phyloP scores from a whole-genome alignment of 2,797 vertebrate genomes.

The Anisognathus igniventris region DNA sequence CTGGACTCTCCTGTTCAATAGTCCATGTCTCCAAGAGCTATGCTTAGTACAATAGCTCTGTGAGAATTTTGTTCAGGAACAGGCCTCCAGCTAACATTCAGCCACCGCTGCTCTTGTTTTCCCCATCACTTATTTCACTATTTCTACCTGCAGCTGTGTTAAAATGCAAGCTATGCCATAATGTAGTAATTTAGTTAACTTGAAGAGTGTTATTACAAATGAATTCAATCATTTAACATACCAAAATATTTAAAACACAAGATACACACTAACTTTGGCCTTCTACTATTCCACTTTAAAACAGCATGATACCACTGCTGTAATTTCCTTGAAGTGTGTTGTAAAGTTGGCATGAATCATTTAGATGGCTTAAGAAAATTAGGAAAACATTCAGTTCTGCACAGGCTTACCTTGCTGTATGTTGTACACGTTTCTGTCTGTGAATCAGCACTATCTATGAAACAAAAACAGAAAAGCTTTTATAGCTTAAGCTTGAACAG shows the following conservation, averaged over 20 bases:
- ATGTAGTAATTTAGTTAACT: neutral
- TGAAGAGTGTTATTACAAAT: neutral
- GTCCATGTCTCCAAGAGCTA: neutral
- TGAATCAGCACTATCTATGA: conserved; percentile 80
- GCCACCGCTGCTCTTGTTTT: neutral
- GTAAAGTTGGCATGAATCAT: neutral
- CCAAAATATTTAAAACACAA: neutral
- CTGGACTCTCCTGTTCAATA: neutral
- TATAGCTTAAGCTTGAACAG: neutral
- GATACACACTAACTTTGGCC: neutral
- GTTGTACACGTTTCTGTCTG: conserved; percentile 89
- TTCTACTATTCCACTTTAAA: neutral
- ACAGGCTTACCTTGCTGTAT: conserved; percentile 89
- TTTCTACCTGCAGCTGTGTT: neutral
- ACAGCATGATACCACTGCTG: neutral
- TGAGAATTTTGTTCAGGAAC: neutral
- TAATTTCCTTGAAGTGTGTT: neutral
- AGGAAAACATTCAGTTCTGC: neutral
- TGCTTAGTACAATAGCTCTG: neutral
- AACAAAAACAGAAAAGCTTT: neutral
- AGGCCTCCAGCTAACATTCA: neutral
- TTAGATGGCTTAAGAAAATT: neutral
- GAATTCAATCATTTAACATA: neutral
- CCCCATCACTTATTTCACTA: neutral
- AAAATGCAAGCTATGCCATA: neutral